Percentiles rank a stretch among this genome's conserved stretches.
Evolutionary conservation across 2,113 vertebrate species (phyloP).

Genomic region (Prunella fulvescens): DNA sequence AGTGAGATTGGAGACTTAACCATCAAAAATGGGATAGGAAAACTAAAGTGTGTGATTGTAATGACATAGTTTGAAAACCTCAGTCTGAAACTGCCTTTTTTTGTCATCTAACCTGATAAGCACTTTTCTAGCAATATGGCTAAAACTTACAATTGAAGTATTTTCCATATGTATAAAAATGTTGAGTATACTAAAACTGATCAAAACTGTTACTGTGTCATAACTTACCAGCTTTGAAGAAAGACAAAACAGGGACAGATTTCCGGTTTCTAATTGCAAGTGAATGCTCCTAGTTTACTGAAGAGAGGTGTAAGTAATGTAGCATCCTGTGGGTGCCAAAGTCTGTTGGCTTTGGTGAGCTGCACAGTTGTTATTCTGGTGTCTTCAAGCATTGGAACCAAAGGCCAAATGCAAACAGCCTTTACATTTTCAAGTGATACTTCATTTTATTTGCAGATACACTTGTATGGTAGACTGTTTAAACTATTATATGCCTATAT

Average conservation of each 20-base stretch:
- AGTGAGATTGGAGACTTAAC: neutral
- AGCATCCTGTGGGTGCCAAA: slow-evolving; percentile 69
- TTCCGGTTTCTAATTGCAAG: slow-evolving; percentile 41
- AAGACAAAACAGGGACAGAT: slow-evolving; percentile 33
- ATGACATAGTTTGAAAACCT: slow-evolving; percentile 16
- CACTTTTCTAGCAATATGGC: slow-evolving; percentile 63
- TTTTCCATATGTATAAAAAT: neutral
- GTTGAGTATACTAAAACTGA: slow-evolving; percentile 1
- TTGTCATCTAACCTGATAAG: slow-evolving; percentile 53
- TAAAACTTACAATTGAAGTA: slow-evolving; percentile 26
- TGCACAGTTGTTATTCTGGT: slow-evolving; percentile 67
- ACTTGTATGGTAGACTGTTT: slow-evolving; percentile 73
- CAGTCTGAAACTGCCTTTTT: slow-evolving; percentile 34
- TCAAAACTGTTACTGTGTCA: neutral
- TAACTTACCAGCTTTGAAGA: slow-evolving; percentile 43
- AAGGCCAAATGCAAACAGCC: slow-evolving; percentile 78
- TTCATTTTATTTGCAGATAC: slow-evolving; percentile 73
- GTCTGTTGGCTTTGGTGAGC: slow-evolving; percentile 69
- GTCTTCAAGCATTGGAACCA: slow-evolving; percentile 79
- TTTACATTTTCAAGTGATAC: slow-evolving; percentile 74
- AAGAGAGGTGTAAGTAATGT: slow-evolving; percentile 36
- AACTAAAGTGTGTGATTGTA: neutral
- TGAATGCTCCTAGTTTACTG: slow-evolving; percentile 60
- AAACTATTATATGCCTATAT: slow-evolving; percentile 72
- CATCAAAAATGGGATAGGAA: neutral